These are phyloP conservation scores for Apodemia mormo DNA, from an alignment of 2,888 invertebrate genomes.

Conservation along the genomic window DNA sequence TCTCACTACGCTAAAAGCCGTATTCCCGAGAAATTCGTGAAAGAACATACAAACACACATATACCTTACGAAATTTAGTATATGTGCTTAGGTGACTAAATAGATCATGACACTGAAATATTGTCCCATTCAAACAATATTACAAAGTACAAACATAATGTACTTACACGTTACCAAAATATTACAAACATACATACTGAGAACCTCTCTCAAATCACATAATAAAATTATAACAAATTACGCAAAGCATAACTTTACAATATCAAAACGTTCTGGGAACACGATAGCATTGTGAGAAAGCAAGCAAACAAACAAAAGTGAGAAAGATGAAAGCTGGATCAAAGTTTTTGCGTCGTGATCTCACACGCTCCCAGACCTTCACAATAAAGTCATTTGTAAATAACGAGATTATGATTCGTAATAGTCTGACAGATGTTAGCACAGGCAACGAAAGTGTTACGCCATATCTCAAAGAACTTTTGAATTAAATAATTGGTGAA, in stretches of 20 bases:
- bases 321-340: slow-evolving; percentile 57
- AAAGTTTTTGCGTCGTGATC: slow-evolving; percentile 44
- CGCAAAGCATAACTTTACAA: slow-evolving; percentile 26
- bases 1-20: no score
- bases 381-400: slow-evolving; percentile 46
- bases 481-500: slow-evolving; percentile 45
- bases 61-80: no score
- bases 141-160: no score
- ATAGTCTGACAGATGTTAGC: slow-evolving; percentile 36
- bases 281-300: slow-evolving; percentile 37
- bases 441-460: slow-evolving; percentile 58
- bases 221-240: slow-evolving; percentile 23
- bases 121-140: no score
- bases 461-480: slow-evolving; percentile 52
- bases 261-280: slow-evolving; percentile 16
- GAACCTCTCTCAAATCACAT: neutral
- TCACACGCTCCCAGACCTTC: slow-evolving; percentile 47
- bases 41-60: no score
- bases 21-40: no score
- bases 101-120: no score
- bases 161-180: no score
- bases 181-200: no score
- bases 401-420: slow-evolving; percentile 39
- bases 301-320: slow-evolving; percentile 51
- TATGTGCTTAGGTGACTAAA: no score